A percentile compares a stretch with the other conserved stretches of the same genome.
Evolutionary conservation across 2,113 vertebrate species (phyloP).

Genomic region (Passer domesticus): DNA sequence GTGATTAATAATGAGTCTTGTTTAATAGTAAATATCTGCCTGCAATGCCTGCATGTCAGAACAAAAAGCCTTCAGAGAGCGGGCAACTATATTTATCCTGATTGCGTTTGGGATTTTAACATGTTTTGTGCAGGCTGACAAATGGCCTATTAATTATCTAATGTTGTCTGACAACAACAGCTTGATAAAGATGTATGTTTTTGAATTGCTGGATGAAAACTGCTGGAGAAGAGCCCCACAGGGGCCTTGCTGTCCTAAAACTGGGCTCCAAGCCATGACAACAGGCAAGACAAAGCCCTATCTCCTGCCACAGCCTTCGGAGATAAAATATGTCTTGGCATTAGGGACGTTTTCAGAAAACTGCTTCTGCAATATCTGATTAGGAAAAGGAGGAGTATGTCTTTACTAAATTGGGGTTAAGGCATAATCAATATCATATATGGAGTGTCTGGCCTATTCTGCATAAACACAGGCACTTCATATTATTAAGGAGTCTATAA

Average conservation of each 20-base stretch:
- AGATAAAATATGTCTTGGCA: slow-evolving; percentile 86
- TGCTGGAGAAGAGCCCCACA: slow-evolving; percentile 81
- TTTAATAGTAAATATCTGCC: slow-evolving; percentile 93
- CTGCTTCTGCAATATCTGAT: slow-evolving; percentile 85
- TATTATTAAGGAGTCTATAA: slow-evolving; percentile 90
- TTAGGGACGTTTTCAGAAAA: slow-evolving; percentile 82
- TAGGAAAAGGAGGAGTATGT: slow-evolving; percentile 82
- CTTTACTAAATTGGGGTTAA: slow-evolving; percentile 91
- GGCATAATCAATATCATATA: slow-evolving; percentile 96
- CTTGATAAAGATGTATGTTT: slow-evolving; percentile 99
- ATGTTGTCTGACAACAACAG: slow-evolving; percentile 99
- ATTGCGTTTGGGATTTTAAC: slow-evolving; percentile 95
- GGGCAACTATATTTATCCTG: slow-evolving; percentile 90
- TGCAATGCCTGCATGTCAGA: slow-evolving; percentile 83
- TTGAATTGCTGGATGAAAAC: slow-evolving; percentile 83
- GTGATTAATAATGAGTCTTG: slow-evolving; percentile 96
- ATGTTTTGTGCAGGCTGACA: slow-evolving; percentile 98
- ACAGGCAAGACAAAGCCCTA: slow-evolving; percentile 82
- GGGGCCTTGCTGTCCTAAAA: slow-evolving; percentile 81
- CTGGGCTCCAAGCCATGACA: slow-evolving; percentile 81
- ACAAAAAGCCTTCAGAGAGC: slow-evolving; percentile 87
- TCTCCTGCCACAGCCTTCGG: slow-evolving; percentile 78
- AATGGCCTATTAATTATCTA: slow-evolving; percentile 99
- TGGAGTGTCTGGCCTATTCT: slow-evolving; percentile 80
- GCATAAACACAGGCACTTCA: slow-evolving; percentile 86